These are phyloP conservation scores for Leptopilina clavipes DNA, from an alignment of 1,140 invertebrate genomes.

Conservation along the genomic window DNA sequence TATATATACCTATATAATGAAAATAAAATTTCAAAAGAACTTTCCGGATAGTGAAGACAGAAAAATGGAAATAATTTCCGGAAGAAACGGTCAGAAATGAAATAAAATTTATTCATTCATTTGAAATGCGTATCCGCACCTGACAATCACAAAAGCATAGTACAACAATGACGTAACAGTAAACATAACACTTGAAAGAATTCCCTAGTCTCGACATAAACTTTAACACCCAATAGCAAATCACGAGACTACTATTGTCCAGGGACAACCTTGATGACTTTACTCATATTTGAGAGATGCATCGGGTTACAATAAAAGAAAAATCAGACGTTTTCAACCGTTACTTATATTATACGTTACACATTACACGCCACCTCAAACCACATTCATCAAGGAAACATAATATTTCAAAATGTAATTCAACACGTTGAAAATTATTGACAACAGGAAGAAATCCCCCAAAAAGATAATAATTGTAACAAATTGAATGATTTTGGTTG, in stretches of 20 bases:
- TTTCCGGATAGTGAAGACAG: background rate
- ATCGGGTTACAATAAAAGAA: slow-evolving; percentile 23
- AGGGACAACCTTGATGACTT: background rate
- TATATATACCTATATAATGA: background rate
- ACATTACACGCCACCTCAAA: slow-evolving; percentile 5
- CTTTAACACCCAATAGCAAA: background rate
- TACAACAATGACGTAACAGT: slow-evolving; percentile 62
- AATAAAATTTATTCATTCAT: slow-evolving; percentile 60
- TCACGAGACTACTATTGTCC: slow-evolving; percentile 11
- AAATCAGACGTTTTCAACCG: background rate
- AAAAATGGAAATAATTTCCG: slow-evolving; percentile 25
- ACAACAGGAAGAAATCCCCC: background rate
- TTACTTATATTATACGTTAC: background rate
- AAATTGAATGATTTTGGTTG: too few relatives aligned
- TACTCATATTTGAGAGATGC: slow-evolving; percentile 18
- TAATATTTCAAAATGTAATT: background rate
- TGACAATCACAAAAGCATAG: slow-evolving; percentile 41
- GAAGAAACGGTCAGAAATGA: slow-evolving; percentile 21
- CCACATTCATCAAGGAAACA: background rate
- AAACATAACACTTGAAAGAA: slow-evolving; percentile 55
- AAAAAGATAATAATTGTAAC: background rate
- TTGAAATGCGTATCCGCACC: slow-evolving; percentile 40
- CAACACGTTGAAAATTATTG: background rate
- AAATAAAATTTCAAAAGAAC: background rate
- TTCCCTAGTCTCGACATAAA: background rate